Percentiles rank a stretch among this genome's conserved stretches.
These are phyloP conservation scores for Bufo bufo DNA, from an alignment of 2,113 vertebrate genomes.

Conservation along the genomic window DNA sequence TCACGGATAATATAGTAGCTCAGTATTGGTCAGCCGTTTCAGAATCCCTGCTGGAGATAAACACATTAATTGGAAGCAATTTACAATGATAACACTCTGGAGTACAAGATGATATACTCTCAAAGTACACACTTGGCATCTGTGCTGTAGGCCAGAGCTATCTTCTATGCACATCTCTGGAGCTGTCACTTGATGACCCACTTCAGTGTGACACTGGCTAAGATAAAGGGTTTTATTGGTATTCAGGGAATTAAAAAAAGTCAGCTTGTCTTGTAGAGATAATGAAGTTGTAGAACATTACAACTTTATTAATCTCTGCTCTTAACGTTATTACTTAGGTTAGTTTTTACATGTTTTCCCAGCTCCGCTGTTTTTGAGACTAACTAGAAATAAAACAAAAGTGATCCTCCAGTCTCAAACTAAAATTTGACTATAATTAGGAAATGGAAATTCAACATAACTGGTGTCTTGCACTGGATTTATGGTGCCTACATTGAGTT, in stretches of 20 bases:
- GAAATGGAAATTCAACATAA: too few species aligned
- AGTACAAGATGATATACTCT: slow-evolving; percentile 26
- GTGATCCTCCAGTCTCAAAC: too few species aligned
- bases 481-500: too few species aligned
- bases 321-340: background rate
- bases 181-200: slow-evolving; percentile 50
- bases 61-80: slow-evolving; percentile 59
- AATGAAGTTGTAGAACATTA: background rate
- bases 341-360: background rate
- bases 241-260: slow-evolving; percentile 11
- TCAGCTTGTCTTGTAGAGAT: slow-evolving; percentile 19
- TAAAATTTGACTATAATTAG: too few species aligned
- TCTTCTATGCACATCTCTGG: slow-evolving; percentile 23
- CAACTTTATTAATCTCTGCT: background rate
- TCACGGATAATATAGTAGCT: slow-evolving; percentile 51
- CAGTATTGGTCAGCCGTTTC: slow-evolving; percentile 61
- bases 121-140: slow-evolving; percentile 19
- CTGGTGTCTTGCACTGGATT: too few species aligned
- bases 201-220: slow-evolving; percentile 31
- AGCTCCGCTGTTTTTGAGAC: background rate
- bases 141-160: slow-evolving; percentile 27
- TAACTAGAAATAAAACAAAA: too few species aligned
- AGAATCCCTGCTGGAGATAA: slow-evolving; percentile 50
- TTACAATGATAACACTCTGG: slow-evolving; percentile 50
- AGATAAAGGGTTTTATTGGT: slow-evolving; percentile 43